These are phyloP conservation scores for Neosilurus mollespiculum DNA, from an alignment of 2,797 vertebrate species.

Conservation along the genomic window DNA sequence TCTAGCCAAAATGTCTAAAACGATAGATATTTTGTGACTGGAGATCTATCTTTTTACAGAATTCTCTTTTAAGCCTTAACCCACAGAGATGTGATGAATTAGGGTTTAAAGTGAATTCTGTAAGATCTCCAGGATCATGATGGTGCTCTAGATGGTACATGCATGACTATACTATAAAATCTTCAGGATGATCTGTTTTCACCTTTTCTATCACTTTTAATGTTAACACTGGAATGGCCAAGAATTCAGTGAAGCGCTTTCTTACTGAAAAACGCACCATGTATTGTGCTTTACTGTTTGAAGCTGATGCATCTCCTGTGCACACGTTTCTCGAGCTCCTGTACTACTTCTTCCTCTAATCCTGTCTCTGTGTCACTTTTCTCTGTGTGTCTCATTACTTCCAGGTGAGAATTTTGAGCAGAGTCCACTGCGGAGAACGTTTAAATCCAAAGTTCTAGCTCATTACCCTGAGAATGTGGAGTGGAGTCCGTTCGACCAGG, in stretches of 20 bases:
- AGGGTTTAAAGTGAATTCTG: constrained; percentile 9
- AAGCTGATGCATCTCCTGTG: constrained; percentile 52
- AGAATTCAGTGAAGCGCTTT: constrained; percentile 65
- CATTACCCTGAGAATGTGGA: constrained; percentile 98
- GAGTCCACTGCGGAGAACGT: constrained; percentile 95
- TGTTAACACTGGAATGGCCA: not conserved
- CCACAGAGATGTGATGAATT: not conserved
- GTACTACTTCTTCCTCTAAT: constrained; percentile 54
- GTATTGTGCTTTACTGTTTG: constrained; percentile 42
- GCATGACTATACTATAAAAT: constrained; percentile 6
- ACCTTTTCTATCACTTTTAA: not conserved
- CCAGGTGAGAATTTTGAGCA: constrained; percentile 99
- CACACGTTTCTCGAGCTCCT: constrained; percentile 49
- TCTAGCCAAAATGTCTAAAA: constrained; percentile 9
- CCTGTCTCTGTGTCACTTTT: constrained; percentile 12
- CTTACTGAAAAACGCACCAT: constrained; percentile 64
- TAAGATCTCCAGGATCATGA: constrained; percentile 8
- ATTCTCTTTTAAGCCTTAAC: constrained; percentile 1
- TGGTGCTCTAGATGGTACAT: not conserved
- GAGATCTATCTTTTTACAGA: constrained; percentile 11
- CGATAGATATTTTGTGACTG: not conserved
- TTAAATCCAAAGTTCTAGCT: constrained; percentile 98
- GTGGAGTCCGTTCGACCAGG: constrained; percentile 99
- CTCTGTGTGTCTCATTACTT: constrained; percentile 51
- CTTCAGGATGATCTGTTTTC: constrained; percentile 1